Conservation (phyloP, 1,140 invertebrate genomes). For the Meteorus sp. region DNA sequence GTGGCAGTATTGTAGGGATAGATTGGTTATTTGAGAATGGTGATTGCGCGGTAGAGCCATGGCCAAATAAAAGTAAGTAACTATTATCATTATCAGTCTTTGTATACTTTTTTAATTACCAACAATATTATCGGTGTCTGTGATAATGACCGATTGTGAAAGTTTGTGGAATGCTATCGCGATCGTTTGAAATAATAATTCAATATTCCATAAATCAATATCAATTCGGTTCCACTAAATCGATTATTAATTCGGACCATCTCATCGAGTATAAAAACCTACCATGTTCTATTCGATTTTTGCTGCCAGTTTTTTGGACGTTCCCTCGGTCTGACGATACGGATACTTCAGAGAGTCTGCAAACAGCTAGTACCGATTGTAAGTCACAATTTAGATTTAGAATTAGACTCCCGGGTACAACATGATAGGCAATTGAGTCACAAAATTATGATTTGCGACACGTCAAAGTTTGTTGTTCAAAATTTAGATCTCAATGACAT, state of each 20-base stretch:
- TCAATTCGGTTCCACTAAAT: too few species aligned
- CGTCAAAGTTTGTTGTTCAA: background rate
- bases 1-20: slow-evolving; percentile 56
- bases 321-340: slow-evolving; percentile 58
- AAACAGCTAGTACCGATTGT: slow-evolving; percentile 56
- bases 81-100: slow-evolving; percentile 9
- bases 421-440: background rate
- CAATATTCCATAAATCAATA: too few species aligned
- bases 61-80: slow-evolving; percentile 57
- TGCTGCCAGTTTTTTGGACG: slow-evolving; percentile 57
- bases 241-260: background rate
- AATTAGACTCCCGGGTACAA: background rate
- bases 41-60: slow-evolving; percentile 48
- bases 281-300: slow-evolving; percentile 43
- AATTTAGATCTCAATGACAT: background rate
- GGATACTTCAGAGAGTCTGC: slow-evolving; percentile 56
- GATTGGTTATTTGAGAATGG: slow-evolving; percentile 61
- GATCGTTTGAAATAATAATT: too few species aligned
- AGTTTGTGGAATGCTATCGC: too few species aligned
- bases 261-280: background rate
- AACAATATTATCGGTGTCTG: background rate
- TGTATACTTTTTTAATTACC: background rate
- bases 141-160: too few species aligned
- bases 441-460: slow-evolving; percentile 13
- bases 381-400: slow-evolving; percentile 38